Evolutionary conservation across 2,797 vertebrate genomes (phyloP), one percentile per base, ranked within the genome.

Genomic region (Remorina albescens): DNA sequence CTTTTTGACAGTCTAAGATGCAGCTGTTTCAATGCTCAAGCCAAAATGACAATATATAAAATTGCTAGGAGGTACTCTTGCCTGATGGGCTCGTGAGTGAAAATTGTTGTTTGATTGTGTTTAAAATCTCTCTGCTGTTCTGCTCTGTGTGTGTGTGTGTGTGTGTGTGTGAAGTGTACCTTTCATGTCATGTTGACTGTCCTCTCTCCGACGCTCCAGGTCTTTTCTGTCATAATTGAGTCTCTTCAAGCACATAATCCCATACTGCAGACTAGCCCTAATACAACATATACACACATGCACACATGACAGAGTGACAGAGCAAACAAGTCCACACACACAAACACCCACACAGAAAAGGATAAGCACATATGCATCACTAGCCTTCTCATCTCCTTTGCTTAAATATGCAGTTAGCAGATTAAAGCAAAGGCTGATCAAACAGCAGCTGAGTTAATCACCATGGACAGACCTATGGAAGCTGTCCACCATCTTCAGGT

Each of bases 401-500:
- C 68, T 79, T 66, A 71, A 62, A n/a, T 56, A 42, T 68, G 44
- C 59, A 62, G 44, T 80, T 25, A 70, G 26, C 46, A 64, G 56
- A 74, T 71, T 55, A 67, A 69, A 53, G 26, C 2, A 4, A n/a
- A 49, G 10, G 32, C 47, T 57, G 67, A 69, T 79, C 34, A 71
- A 64, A 68, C 23, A 59, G 46, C n/a, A 28, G 68, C 53, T 54
- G 21, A 60, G 37, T 16, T 50, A 18, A 63, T 25, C 13, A 0
- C 11, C 34, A 4, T 3, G 11, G 66, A 44, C 89, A 65, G 59
- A 91, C 98, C 98, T 97, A 88, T 99, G 98, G 81, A 99, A 98
- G 76, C 98, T 99, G 92, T 99, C 98, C 18, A 99, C 98, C 98
- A 99, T 99, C 83, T 99, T 99, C 9, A 99, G 95, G 67, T 99